Evolutionary conservation across 2,888 invertebrate genomes (phyloP), one percentile per base, ranked within the genome.

Genomic region (Tinea semifulvella): DNA sequence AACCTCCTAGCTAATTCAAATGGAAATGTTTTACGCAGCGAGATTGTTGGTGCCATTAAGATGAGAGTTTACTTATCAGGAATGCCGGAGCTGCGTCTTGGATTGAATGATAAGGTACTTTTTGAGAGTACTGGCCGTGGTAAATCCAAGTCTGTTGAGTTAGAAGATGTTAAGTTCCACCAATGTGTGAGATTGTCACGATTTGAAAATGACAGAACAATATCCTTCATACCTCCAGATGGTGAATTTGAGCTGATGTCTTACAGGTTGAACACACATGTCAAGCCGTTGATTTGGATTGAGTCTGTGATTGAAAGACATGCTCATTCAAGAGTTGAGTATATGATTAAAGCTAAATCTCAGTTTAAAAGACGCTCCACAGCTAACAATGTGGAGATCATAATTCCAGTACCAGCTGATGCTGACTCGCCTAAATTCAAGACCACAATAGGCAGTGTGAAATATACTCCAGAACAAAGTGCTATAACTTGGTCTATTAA

Each of bases 191-290:
- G 98, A 52, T 73, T 99, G 50, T 98, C 98, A 0, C 84, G 98
- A 45, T 98, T 98, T 70, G 98, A 99, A 68, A 98, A 98, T 68
- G 98, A 99, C 67, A 86, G 98, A 46, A 99, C 98, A 0, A 98
- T 98, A 56, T 97, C 95, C 0, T 98, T 99, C 67, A 97, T 99
- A 60, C 98, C 98, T 46, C 98, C 98, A 0, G 98, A 98, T 82
- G 98, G 98, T 13, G 98, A 98, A 68, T 98, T 99, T 80, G 98
- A 99, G 68, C 77, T 99, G 47, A 99, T 99, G 98, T 97, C 97
- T 0, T 98, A 98, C 68, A 86, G 98, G 45, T 80, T 98, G 25
- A 98, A 96, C 68, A 98, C 98, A 11, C 97, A 97, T 70, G 96
- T 93, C 18, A 98, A 99, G 62, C 98, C 98, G 0, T 72, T 98